These are phyloP conservation scores for Tethea ocularis DNA, from an alignment of 2,888 invertebrate genomes.

Conservation along the genomic window DNA sequence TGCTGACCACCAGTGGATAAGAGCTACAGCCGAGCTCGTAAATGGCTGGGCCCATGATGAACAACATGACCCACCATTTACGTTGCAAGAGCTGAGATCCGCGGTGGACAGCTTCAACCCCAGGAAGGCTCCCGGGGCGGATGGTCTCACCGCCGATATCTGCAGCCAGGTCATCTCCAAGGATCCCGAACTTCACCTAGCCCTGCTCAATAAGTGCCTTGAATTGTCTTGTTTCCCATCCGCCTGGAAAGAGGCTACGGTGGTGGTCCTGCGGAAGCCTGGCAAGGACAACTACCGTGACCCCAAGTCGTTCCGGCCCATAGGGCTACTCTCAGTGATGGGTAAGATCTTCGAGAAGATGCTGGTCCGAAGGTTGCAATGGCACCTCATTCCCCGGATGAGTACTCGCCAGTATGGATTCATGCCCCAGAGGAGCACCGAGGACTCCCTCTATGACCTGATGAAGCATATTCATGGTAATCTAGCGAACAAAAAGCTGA, in stretches of 20 bases:
- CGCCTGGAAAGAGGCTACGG: slow-evolving; percentile 16
- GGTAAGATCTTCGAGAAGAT: slow-evolving; percentile 11
- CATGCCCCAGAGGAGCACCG: slow-evolving; percentile 12
- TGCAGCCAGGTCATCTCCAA: too few relatives aligned
- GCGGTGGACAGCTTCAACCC: too few relatives aligned
- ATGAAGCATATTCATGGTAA: neutral
- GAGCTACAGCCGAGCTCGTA: too few relatives aligned
- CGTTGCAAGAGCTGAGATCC: too few relatives aligned
- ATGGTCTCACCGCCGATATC: too few relatives aligned
- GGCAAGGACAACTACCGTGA: slow-evolving; percentile 8
- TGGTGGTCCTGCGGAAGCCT: slow-evolving; percentile 13
- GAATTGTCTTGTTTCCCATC: slow-evolving; percentile 10
- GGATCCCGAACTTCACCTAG: too few relatives aligned
- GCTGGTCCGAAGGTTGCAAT: neutral
- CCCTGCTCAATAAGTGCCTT: slow-evolving; percentile 12
- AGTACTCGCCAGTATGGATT: slow-evolving; percentile 12
- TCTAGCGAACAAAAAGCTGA: neutral
- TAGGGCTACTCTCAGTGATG: slow-evolving; percentile 5
- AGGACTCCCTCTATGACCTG: neutral
- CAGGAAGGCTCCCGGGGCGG: too few relatives aligned
- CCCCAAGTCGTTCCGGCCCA: slow-evolving; percentile 13
- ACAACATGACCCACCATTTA: too few relatives aligned
- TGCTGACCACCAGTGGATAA: too few relatives aligned
- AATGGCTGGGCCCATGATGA: too few relatives aligned
- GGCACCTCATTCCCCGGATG: neutral